Base-by-base conservation (phyloP, 2,888 invertebrate species). In the Spodoptera exigua region DNA sequence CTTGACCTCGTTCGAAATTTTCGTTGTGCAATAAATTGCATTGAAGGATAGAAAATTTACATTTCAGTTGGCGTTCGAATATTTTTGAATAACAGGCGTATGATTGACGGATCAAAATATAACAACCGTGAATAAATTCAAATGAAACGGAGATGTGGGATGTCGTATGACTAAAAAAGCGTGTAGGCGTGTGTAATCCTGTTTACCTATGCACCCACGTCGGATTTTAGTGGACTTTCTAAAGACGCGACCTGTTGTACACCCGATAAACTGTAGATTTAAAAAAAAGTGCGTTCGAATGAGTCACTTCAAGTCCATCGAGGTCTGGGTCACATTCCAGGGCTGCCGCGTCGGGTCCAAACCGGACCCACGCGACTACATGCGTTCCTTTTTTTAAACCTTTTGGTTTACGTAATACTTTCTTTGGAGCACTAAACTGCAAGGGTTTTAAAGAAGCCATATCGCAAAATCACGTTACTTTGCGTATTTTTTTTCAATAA, bases 261-360 rank as follows among this genome's bases (percentile, higher is more conserved):
- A 27, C 48, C 61, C 70, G 61, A 63, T 66, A 47, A 82, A 83
- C 80, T 80, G 80, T 78, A 82, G 71, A 80, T 77, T 69, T 70
- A 78, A 78, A 81, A 18, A 81, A 83, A 79, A 80, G 78, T 81
- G 72, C 79, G 79, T 84, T 82, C 79, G 75, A 77, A 78, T 93
- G 93, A 93, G 89, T 93, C 93, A 93, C 85, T 83, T 82, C 83
- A 83, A 82, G 84, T 88, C 88, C 88, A 81, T 82, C 82, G 88
- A 83, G 87, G 89, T 90, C 88, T 92, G 92, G 93, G 92, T 93
- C 90, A 92, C 93, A 94, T 94, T 93, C 93, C 92, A 86, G 86
- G 80, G 78, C 79, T 79, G 76, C 76, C 76, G 78, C 74, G 74
- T 69, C 78, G 77, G 77, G 70, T 78, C 82, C 76, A 87, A 88